These are phyloP conservation scores for Dryas iulia DNA, from an alignment of 1,140 invertebrate genomes.

Conservation along the genomic window DNA sequence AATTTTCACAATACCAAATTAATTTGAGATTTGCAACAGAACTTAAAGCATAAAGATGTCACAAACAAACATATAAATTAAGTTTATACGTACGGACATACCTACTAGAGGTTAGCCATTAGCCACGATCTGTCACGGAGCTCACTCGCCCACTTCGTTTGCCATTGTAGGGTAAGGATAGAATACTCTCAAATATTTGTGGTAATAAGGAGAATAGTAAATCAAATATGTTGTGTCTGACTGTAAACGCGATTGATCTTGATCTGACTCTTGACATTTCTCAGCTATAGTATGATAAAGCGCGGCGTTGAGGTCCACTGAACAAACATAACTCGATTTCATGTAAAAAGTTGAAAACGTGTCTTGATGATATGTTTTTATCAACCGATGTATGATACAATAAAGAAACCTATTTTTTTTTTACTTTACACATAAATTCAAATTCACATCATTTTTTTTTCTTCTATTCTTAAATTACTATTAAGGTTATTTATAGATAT, in stretches of 20 bases:
- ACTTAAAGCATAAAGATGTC: constrained; percentile 37
- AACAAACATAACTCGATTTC: too few relatives aligned
- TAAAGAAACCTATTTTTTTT: too few relatives aligned
- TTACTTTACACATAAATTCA: too few relatives aligned
- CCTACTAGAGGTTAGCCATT: constrained; percentile 11
- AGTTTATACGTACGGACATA: constrained; percentile 26
- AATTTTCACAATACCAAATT: constrained; percentile 25
- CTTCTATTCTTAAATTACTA: too few relatives aligned
- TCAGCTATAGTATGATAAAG: too few relatives aligned
- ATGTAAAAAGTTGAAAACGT: too few relatives aligned
- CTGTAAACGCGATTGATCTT: neutral
- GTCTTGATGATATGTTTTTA: too few relatives aligned
- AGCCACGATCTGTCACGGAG: constrained; percentile 27
- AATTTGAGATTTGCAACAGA: constrained; percentile 22
- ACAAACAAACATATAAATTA: constrained; percentile 37
- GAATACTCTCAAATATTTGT: neutral
- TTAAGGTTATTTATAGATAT: too few relatives aligned
- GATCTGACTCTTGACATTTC: too few relatives aligned
- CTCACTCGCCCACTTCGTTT: constrained; percentile 28
- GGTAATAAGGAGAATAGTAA: neutral
- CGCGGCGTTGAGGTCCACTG: too few relatives aligned
- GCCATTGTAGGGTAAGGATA: neutral
- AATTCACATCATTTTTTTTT: too few relatives aligned
- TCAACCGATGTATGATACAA: too few relatives aligned
- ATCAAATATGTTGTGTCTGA: neutral